Evolutionary conservation across 2,113 vertebrate species (phyloP).

Genomic region (Myrmecobius fasciatus): DNA sequence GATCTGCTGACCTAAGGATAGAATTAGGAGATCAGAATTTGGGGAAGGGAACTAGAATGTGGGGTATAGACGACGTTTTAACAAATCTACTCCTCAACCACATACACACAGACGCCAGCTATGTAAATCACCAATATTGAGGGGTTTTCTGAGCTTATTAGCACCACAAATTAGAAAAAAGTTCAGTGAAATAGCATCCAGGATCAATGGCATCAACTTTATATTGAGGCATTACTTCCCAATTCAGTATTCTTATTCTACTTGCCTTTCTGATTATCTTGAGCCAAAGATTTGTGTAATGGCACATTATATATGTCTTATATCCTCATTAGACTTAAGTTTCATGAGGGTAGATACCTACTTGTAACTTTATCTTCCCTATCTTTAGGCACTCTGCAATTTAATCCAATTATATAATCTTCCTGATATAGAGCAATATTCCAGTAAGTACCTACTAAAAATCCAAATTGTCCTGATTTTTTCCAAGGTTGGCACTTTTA

Average conservation of each 20-base stretch:
- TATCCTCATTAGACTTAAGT: not conserved
- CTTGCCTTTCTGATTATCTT: not conserved
- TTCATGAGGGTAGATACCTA: not conserved
- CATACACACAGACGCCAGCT: not conserved
- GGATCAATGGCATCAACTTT: not conserved
- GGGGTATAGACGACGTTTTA: not conserved
- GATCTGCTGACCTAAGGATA: constrained; percentile 93
- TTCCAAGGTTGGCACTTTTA: not conserved
- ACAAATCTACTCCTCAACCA: not conserved
- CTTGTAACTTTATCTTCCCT: not conserved
- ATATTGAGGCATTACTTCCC: not conserved
- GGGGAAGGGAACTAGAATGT: not conserved
- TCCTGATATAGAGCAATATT: not conserved
- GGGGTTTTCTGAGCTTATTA: not conserved
- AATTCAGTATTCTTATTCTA: not conserved
- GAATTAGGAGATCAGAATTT: not conserved
- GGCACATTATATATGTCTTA: rapidly evolving
- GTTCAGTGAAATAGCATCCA: not conserved
- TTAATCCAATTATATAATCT: not conserved
- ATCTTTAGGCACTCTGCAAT: not conserved
- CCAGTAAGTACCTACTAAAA: not conserved
- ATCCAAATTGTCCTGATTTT: not conserved
- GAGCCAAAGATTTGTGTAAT: not conserved
- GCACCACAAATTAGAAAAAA: not conserved
- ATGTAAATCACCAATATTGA: not conserved